Evolutionary conservation across 2,888 invertebrate species (phyloP).

Genomic region (Hypomecis punctinalis): DNA sequence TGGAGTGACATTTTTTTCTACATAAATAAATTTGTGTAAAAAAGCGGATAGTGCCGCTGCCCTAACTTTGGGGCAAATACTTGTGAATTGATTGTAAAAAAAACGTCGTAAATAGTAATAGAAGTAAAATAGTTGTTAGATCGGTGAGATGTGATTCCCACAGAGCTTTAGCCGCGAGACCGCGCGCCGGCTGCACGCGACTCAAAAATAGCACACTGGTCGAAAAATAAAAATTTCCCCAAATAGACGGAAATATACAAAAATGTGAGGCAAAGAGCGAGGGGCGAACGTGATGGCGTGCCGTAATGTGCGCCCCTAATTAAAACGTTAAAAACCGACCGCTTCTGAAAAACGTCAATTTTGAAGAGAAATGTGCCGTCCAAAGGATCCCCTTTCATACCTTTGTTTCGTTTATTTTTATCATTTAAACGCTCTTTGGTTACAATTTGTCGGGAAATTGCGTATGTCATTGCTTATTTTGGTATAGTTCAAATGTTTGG

Average conservation of each 20-base stretch:
- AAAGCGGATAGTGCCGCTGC: conserved; percentile 2
- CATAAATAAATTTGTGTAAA: background rate
- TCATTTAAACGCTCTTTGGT: conserved; percentile 64
- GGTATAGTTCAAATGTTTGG: background rate
- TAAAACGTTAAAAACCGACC: conserved; percentile 85
- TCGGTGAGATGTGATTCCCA: conserved; percentile 76
- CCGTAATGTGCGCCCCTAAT: conserved; percentile 85
- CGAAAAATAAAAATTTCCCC: conserved; percentile 84
- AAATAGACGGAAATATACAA: conserved; percentile 85
- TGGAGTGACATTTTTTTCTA: conserved; percentile 4
- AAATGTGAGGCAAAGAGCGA: conserved; percentile 81
- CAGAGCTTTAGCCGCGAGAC: conserved; percentile 80
- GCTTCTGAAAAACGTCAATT: conserved; percentile 84
- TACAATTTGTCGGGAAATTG: conserved; percentile 66
- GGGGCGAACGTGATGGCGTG: conserved; percentile 82
- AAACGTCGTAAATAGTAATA: too few relatives aligned
- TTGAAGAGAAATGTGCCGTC: conserved; percentile 83
- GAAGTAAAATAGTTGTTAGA: conserved; percentile 40
- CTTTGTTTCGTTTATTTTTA: conserved; percentile 73
- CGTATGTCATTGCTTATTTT: conserved; percentile 29
- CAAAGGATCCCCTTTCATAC: conserved; percentile 79
- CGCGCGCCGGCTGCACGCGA: conserved; percentile 81
- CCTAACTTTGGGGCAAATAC: conserved; percentile 10
- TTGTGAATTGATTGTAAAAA: conserved; percentile 19
- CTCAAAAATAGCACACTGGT: conserved; percentile 83